Evolutionary conservation across 2,113 vertebrate genomes (phyloP).

Genomic region (Cavia porcellus): DNA sequence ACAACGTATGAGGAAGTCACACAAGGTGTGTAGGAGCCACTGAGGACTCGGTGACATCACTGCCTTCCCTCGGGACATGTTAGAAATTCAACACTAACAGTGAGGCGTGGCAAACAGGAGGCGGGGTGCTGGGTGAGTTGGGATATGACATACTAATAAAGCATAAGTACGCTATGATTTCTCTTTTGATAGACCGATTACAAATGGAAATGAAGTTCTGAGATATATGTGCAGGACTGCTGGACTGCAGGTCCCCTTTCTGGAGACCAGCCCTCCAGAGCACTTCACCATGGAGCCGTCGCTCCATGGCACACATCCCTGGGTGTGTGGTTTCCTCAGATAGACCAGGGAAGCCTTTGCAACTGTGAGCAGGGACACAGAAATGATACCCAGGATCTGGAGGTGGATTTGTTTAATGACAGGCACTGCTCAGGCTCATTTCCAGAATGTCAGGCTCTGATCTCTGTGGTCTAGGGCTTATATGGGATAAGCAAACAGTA

Average conservation of each 20-base stretch:
- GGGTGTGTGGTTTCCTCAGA: not conserved
- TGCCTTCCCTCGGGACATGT: not conserved
- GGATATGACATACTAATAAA: not conserved
- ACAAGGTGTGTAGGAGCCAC: rapidly evolving
- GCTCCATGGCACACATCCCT: not conserved
- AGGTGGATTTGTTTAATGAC: too few relatives aligned
- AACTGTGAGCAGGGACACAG: too few relatives aligned
- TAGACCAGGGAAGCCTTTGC: not conserved
- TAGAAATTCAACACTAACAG: not conserved
- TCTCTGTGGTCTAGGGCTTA: too few relatives aligned
- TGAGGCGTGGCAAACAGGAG: not conserved
- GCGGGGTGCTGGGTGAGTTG: not conserved
- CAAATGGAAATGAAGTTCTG: slow-evolving; percentile 1
- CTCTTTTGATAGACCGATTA: slow-evolving; percentile 49
- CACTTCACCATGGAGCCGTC: not conserved
- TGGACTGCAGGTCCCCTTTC: not conserved
- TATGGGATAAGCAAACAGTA: too few relatives aligned
- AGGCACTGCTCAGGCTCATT: too few relatives aligned
- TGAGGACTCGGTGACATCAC: not conserved
- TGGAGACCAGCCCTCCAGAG: not conserved
- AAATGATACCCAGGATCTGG: too few relatives aligned
- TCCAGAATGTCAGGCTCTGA: too few relatives aligned
- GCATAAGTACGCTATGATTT: not conserved
- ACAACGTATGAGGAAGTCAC: not conserved
- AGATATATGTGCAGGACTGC: not conserved